Conservation (phyloP, 2,797 vertebrate genomes). For the Crossoptilon crossoptilon region DNA sequence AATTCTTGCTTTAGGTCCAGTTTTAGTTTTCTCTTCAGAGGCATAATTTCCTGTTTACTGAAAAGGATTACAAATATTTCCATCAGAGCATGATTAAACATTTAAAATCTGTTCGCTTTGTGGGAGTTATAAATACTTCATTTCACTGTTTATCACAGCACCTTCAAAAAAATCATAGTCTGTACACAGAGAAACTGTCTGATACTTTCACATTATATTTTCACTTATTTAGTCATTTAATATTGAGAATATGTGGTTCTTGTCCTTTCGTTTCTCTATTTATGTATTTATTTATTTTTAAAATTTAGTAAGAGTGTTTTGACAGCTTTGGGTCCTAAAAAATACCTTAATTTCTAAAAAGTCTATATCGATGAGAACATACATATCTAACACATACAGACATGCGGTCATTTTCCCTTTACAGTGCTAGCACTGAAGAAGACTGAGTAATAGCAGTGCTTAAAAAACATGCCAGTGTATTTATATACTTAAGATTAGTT, state of each 20-base stretch:
- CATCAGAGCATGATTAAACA: background rate
- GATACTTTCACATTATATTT: background rate
- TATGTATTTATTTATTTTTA: background rate
- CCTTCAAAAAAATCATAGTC: background rate
- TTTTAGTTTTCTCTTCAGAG: background rate
- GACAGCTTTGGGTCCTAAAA: background rate
- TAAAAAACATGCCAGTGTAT: background rate
- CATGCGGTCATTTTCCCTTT: background rate
- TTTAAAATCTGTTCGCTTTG: background rate
- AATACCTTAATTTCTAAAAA: background rate
- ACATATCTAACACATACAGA: background rate
- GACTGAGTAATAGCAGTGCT: background rate
- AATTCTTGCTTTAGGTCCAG: background rate
- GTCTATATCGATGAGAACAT: background rate
- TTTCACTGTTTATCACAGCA: background rate
- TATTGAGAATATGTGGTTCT: background rate
- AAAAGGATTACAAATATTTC: background rate
- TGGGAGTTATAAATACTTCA: background rate
- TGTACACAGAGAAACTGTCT: background rate
- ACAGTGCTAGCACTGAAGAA: background rate
- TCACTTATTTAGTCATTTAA: background rate
- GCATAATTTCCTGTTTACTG: background rate
- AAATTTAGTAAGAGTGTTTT: background rate
- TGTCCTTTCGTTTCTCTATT: background rate
- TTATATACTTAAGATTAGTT: conserved; percentile 48